Evolutionary conservation across 2,888 invertebrate species (phyloP).

Genomic region (Syrphus vitripennis): DNA sequence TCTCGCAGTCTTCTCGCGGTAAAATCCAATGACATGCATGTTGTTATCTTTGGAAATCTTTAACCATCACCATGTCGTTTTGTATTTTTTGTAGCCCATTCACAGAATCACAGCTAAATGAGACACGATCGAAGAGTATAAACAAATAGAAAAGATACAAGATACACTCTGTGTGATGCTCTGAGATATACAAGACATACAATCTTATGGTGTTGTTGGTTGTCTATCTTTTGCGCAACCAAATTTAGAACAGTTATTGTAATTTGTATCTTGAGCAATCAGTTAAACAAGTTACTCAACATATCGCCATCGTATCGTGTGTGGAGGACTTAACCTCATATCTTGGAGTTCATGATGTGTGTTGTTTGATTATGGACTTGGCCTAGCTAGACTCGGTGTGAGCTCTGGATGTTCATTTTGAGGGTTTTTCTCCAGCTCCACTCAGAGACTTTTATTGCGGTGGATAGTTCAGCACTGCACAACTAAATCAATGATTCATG

Average conservation of each 20-base stretch:
- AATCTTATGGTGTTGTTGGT: slow-evolving; percentile 10
- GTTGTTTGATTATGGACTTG: slow-evolving; percentile 14
- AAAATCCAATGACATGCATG: slow-evolving; percentile 61
- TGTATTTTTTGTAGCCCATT: not conserved
- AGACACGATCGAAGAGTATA: slow-evolving; percentile 34
- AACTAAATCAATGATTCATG: slow-evolving; percentile 47
- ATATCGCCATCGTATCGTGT: not conserved
- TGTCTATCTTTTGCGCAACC: slow-evolving; percentile 31
- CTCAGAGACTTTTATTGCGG: not conserved
- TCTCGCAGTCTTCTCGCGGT: not conserved
- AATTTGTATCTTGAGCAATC: slow-evolving; percentile 64
- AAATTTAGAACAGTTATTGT: slow-evolving; percentile 68
- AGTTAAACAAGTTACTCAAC: slow-evolving; percentile 62
- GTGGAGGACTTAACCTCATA: slow-evolving; percentile 18
- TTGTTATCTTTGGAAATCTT: slow-evolving; percentile 31
- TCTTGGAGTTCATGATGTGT: slow-evolving; percentile 6
- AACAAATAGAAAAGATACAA: slow-evolving; percentile 42
- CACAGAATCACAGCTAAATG: slow-evolving; percentile 30
- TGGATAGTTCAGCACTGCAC: not conserved
- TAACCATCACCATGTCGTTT: not conserved
- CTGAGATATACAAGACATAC: not conserved
- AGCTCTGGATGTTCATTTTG: slow-evolving; percentile 42
- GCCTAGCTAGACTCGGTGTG: slow-evolving; percentile 20
- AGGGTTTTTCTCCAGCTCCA: not conserved
- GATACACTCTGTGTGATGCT: not conserved